Base-by-base conservation (phyloP, 2,797 vertebrate genomes). In the Paramormyrops hopkinsi region DNA sequence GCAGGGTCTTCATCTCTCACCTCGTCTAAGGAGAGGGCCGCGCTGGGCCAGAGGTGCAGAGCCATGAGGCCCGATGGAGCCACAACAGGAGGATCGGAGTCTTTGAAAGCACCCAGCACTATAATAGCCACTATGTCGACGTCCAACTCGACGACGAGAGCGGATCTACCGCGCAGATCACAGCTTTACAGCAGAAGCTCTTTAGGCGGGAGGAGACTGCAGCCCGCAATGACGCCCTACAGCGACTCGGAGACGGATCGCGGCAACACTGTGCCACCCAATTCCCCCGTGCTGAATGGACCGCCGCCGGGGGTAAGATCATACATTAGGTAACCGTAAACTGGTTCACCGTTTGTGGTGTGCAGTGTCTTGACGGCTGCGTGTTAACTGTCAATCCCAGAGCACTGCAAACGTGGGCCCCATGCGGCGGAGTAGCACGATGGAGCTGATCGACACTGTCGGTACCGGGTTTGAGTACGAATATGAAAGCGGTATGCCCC, bases 221-320 rank as follows among this genome's bases (percentile, higher is more conserved):
- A 3, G 25, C 94, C 94, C 2, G 83, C 93, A 1, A 56, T 95
- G 5, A 73, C 89, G 14, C 94, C 91, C 86, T 94, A 92, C 92
- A 95, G 94, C 22, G 95, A 94, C 2, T 96, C 96, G 0, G 96
- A 95, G 48, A 88, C 86, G 11, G 95, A 95, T 90, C 93, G 95
- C 46, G 73, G 91, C 4, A 91, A 96, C 92, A 90, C 93, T 0
- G 96, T 93, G 56, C 96, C 96, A 0, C 96, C 96, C n/a, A 97
- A 97, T 91, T 95, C 96, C 41, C 96, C 95, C 0, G 94, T 44
- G 91, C 93, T 94, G 51, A 86, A 54, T 12, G 51, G 48, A 14
- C 73, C 83, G 1, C 25, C 48, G 3, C 62, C 86, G 62, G 29
- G 14, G 88, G 91, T 92, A 51, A 90, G 89, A 46, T 9, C 5